Evolutionary conservation across 2,888 invertebrate genomes (phyloP).

Genomic region (Tetragonula carbonaria): DNA sequence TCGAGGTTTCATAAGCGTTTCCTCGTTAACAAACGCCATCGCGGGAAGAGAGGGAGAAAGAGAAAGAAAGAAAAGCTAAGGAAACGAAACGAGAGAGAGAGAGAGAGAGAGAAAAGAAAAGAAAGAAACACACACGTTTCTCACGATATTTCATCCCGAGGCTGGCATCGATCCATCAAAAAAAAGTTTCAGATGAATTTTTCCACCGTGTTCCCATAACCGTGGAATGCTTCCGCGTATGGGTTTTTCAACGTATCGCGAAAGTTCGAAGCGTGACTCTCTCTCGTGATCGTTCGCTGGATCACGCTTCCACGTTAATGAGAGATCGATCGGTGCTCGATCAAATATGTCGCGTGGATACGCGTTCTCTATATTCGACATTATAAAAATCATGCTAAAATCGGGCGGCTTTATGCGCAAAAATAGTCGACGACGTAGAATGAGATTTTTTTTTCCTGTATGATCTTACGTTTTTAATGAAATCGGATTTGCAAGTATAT

Average conservation of each 20-base stretch:
- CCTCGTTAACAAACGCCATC: conserved; percentile 39
- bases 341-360: not conserved
- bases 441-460: no score
- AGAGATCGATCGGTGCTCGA: conserved; percentile 47
- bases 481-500: not conserved
- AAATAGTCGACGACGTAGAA: no score
- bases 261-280: conserved; percentile 33
- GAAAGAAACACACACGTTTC: conserved; percentile 9
- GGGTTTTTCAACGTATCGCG: conserved; percentile 25
- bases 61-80: not conserved
- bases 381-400: no score
- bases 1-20: conserved; percentile 65
- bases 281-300: conserved; percentile 26
- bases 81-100: not conserved
- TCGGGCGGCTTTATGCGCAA: not conserved
- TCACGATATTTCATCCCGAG: conserved; percentile 32
- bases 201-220: not conserved
- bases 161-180: conserved; percentile 22
- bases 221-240: not conserved
- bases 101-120: not conserved
- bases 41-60: not conserved
- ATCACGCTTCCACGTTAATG: conserved; percentile 45
- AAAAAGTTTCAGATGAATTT: conserved; percentile 2
- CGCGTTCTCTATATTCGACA: not conserved
- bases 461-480: not conserved